Percentiles rank a stretch among this genome's conserved stretches.
Evolutionary conservation across 2,113 vertebrate genomes (phyloP).

Genomic region (Trichomycterus rosablanca): DNA sequence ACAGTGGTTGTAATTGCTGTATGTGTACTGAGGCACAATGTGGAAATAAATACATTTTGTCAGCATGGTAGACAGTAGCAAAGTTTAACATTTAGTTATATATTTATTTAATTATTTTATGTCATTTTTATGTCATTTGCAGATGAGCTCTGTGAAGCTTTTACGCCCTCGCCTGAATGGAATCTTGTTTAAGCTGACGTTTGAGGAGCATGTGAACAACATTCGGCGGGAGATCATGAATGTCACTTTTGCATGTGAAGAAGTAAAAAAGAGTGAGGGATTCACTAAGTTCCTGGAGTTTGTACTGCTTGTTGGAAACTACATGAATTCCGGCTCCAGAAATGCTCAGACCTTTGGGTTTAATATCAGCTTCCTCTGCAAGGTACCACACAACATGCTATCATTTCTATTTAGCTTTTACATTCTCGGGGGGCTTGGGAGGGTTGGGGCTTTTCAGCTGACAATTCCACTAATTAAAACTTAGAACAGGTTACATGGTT

Average conservation of each 20-base stretch:
- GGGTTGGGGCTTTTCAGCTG: too few relatives aligned
- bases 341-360: constrained; percentile 95
- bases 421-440: too few relatives aligned
- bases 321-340: constrained; percentile 96
- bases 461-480: too few relatives aligned
- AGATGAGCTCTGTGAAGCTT: constrained; percentile 97
- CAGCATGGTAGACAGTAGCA: background rate
- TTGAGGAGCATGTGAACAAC: constrained; percentile 95
- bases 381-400: constrained; percentile 68
- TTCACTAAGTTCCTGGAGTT: constrained; percentile 83
- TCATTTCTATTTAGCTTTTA: background rate
- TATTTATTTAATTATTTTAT: too few relatives aligned
- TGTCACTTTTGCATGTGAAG: constrained; percentile 92
- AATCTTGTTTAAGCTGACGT: constrained; percentile 90
- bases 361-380: constrained; percentile 91
- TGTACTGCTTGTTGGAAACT: constrained; percentile 90
- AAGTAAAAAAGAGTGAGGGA: constrained; percentile 91
- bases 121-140: constrained; percentile 12
- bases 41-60: background rate
- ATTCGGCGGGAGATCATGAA: constrained; percentile 94
- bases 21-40: background rate
- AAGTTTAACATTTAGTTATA: too few relatives aligned
- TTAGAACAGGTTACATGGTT: too few relatives aligned
- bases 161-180: constrained; percentile 82
- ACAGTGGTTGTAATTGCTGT: too few relatives aligned